A percentile compares a stretch with the other conserved stretches of the same genome.
Conservation (phyloP, 2,113 vertebrate genomes). For the Andinoacara biseriatus region DNA sequence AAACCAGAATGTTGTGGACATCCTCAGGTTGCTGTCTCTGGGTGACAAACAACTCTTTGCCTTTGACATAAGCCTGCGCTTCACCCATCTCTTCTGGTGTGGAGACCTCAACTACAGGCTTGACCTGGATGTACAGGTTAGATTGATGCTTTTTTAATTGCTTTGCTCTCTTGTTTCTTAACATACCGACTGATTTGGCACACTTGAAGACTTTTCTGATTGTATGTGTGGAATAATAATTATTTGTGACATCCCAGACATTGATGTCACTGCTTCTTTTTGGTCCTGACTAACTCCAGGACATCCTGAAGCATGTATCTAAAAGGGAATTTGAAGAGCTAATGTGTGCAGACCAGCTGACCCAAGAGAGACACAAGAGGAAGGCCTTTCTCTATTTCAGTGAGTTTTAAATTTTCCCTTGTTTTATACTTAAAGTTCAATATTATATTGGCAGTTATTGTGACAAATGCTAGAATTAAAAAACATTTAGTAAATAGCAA, state of each 20-base stretch:
- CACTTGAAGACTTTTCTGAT: not conserved
- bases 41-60: conserved; percentile 80
- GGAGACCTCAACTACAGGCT: conserved; percentile 86
- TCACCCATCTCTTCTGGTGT: conserved; percentile 85
- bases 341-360: conserved; percentile 89
- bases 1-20: conserved; percentile 85
- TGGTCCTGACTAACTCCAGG: conserved; percentile 67
- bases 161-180: not conserved
- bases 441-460: not conserved
- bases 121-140: conserved; percentile 83
- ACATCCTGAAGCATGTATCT: conserved; percentile 84
- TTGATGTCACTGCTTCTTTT: not conserved
- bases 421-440: not conserved
- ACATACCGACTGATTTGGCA: not conserved
- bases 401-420: conserved; percentile 64
- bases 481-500: not conserved
- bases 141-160: not conserved
- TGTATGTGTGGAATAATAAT: not conserved
- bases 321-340: conserved; percentile 87
- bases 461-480: not conserved
- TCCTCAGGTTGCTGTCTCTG: conserved; percentile 81
- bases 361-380: conserved; percentile 84
- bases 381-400: conserved; percentile 89
- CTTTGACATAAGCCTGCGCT: conserved; percentile 84
- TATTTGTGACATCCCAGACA: not conserved